Evolutionary conservation across 2,888 invertebrate species (phyloP), one percentile per base, ranked within the genome.

Genomic region (Drosophila seclusa): DNA sequence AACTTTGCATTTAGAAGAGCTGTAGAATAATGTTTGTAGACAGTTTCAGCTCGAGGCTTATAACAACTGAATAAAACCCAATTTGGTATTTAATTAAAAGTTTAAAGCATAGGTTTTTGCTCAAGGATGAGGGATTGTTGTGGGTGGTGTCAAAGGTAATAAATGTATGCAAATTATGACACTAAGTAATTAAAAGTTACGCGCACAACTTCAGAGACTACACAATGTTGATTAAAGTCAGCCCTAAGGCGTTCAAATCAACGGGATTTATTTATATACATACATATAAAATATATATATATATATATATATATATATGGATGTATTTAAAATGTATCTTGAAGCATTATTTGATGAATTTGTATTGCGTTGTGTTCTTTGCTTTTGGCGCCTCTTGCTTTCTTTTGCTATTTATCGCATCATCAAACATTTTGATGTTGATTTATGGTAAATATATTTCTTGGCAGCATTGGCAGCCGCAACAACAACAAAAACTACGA

Each of bases 381-480:
- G 55, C 62, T 72, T 55, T 73, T 68, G 68, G 60, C 73, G 73
- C 73, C 76, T 64, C 73, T 79, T 80, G 65, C 72, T 83, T 76
- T 81, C 67, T 68, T 83, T 80, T 80, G 83, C 86, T 75, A 83
- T 87, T 90, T 90, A 88, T 83, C 90, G 90, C 86, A 90, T 83
- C 90, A 90, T 87, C 86, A 88, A 87, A 90, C 83, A 87, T 87
- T 90, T 83, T 87, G 86, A 87, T 87, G 90, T 90, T 90, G 86
- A 87, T 87, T 87, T 90, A 87, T 87, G 86, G 89, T 86, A 87
- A 90, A 87, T 81, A 90, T 83, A 88, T 87, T 84, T 85, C 75
- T 59, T 76, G 64, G 74, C 74, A 63, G 42, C 65, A 63, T 34
- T 78, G 68, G 42, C 72, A 78, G 65, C 68, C 63, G 67, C 73